phyloP scores from a whole-genome alignment of 1,140 invertebrate species.

The Chymomyza costata region DNA sequence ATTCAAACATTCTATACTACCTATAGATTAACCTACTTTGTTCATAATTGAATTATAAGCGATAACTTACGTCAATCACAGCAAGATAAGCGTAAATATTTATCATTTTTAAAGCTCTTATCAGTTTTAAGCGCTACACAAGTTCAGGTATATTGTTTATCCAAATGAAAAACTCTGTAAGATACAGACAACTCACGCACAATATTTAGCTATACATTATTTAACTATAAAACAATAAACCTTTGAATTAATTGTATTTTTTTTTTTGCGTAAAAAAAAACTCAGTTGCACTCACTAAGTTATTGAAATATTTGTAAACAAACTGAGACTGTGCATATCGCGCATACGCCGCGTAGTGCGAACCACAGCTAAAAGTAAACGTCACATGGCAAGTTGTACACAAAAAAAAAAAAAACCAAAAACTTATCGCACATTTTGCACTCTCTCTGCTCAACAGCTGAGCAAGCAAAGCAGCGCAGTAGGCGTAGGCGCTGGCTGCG shows the following conservation, averaged over 20 bases:
- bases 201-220: background rate
- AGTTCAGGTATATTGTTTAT: background rate
- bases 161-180: background rate
- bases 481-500: background rate
- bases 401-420: background rate
- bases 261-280: conserved; percentile 17
- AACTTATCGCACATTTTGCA: conserved; percentile 5
- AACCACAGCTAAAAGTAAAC: conserved; percentile 8
- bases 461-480: conserved; percentile 11
- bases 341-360: conserved; percentile 53
- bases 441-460: conserved; percentile 45
- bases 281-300: no score
- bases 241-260: conserved; percentile 47
- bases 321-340: no score
- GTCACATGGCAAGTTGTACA: conserved; percentile 52
- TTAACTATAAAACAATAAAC: conserved; percentile 55
- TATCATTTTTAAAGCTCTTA: conserved; percentile 26
- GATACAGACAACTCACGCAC: conserved; percentile 23
- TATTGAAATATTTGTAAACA: no score
- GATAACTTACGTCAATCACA: conserved; percentile 52
- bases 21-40: no score
- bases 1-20: no score
- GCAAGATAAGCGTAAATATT: conserved; percentile 43
- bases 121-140: conserved; percentile 41
- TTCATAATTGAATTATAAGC: conserved; percentile 44